Conservation (phyloP, 2,888 invertebrate species). For the Folsomia manolachei region DNA sequence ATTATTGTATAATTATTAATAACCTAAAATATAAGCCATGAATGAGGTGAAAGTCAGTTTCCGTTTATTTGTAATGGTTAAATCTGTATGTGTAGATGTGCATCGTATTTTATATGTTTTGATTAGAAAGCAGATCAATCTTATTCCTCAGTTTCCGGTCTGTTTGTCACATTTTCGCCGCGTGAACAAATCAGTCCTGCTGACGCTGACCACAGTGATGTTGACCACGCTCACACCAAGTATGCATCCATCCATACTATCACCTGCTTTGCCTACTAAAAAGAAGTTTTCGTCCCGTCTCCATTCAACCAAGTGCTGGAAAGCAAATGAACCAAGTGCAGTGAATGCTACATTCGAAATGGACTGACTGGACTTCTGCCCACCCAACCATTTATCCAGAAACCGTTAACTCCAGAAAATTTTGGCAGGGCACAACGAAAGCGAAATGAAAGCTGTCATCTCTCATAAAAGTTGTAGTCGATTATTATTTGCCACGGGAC, state of each 20-base stretch:
- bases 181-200: too few species aligned
- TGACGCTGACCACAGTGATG: too few species aligned
- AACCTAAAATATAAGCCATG: too few species aligned
- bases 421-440: neutral
- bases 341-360: too few species aligned
- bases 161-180: neutral
- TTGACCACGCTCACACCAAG: neutral
- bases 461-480: neutral
- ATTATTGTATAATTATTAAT: too few species aligned
- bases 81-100: too few species aligned
- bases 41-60: neutral
- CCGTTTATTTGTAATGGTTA: too few species aligned
- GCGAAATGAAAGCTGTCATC: neutral
- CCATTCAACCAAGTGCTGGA: too few species aligned
- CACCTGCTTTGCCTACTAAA: neutral
- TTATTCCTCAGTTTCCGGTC: neutral
- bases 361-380: neutral
- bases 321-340: too few species aligned
- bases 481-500: neutral
- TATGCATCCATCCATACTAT: neutral
- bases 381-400: neutral
- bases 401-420: neutral
- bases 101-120: neutral
- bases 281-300: too few species aligned
- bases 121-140: neutral